Percentiles rank a stretch among this genome's conserved stretches.
These are phyloP conservation scores for Caenorhabditis drosophilae DNA, from an alignment of 2,888 invertebrate genomes.

Conservation along the genomic window DNA sequence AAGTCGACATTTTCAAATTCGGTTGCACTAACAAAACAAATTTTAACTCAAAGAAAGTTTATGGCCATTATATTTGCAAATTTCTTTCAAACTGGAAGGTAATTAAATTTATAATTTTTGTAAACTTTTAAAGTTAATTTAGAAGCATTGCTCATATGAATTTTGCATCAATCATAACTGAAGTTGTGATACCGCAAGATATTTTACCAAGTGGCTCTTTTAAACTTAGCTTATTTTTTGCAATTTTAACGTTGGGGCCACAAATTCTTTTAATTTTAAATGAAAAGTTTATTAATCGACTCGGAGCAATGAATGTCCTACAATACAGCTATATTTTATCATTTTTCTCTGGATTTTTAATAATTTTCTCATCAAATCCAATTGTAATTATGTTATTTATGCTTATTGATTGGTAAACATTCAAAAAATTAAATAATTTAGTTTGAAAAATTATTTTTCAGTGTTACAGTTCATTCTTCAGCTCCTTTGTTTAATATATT, in stretches of 20 bases:
- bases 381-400: constrained; percentile 63
- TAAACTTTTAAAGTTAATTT: background rate
- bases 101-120: background rate
- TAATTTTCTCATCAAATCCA: constrained; percentile 48
- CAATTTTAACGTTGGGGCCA: constrained; percentile 59
- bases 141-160: constrained; percentile 64
- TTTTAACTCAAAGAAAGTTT: constrained; percentile 59
- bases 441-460: constrained; percentile 24
- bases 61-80: constrained; percentile 58
- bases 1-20: too few species aligned
- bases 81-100: constrained; percentile 62
- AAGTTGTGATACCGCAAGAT: constrained; percentile 62
- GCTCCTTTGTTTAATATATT: constrained; percentile 67
- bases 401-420: constrained; percentile 61
- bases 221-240: constrained; percentile 61
- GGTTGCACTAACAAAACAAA: constrained; percentile 46
- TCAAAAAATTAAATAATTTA: background rate
- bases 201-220: constrained; percentile 62
- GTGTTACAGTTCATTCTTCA: constrained; percentile 63
- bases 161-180: constrained; percentile 68
- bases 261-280: constrained; percentile 61
- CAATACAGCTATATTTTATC: constrained; percentile 49
- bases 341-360: constrained; percentile 52
- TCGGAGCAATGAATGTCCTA: constrained; percentile 55
- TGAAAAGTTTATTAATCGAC: constrained; percentile 47